Conservation (phyloP, 2,797 vertebrate species). For the Malurus splendens region DNA sequence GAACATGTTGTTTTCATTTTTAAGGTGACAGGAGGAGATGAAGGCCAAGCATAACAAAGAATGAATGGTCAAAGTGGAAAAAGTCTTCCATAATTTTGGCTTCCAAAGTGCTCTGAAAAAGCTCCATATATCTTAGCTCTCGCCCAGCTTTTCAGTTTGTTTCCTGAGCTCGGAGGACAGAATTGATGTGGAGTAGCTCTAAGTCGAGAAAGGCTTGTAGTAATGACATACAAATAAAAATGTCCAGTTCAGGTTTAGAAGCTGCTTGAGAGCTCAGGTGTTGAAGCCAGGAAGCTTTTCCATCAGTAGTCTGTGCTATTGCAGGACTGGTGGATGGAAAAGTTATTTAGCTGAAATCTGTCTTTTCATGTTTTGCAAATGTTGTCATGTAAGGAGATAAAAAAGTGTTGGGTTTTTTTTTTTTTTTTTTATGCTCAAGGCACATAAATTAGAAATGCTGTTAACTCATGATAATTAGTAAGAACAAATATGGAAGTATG, state of each 20-base stretch:
- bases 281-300: neutral
- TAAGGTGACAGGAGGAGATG: conserved; percentile 32
- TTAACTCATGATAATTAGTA: neutral
- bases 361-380: neutral
- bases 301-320: neutral
- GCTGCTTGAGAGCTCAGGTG: neutral
- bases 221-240: neutral
- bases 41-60: conserved; percentile 43
- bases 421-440: neutral
- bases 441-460: neutral
- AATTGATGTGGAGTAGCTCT: neutral
- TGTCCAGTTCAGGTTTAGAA: neutral
- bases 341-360: neutral
- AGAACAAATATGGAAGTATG: neutral
- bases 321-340: neutral
- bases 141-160: neutral
- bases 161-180: neutral
- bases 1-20: conserved; percentile 51
- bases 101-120: conserved; percentile 5
- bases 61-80: conserved; percentile 43
- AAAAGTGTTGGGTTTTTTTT: neutral
- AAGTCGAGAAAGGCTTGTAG: neutral
- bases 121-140: neutral
- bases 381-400: neutral
- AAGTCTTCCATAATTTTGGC: conserved; percentile 26